A percentile compares a stretch with the other conserved stretches of the same genome.
Conservation (phyloP, 2,113 vertebrate species). For the Andinoacara biseriatus region DNA sequence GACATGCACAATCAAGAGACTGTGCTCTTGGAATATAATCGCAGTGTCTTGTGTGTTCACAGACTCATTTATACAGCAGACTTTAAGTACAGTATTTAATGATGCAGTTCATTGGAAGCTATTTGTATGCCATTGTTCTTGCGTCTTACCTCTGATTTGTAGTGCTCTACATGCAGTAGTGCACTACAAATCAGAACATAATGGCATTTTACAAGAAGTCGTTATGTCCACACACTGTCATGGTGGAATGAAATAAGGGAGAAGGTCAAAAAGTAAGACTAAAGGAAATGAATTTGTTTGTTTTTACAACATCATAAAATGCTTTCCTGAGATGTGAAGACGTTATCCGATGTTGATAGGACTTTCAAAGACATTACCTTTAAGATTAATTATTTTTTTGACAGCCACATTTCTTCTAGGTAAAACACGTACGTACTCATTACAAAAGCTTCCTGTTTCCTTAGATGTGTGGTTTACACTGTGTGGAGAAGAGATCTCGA, state of each 20-base stretch:
- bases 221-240: neutral
- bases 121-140: neutral
- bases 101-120: neutral
- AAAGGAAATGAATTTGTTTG: neutral
- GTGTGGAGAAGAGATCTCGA: neutral
- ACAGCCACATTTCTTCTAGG: neutral
- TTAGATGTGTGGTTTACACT: neutral
- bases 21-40: neutral
- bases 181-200: neutral
- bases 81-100: neutral
- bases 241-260: neutral
- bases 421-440: neutral
- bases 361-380: neutral
- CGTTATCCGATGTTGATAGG: neutral
- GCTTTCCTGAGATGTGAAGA: neutral
- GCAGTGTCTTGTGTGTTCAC: neutral
- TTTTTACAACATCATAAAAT: fast-evolving
- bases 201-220: neutral
- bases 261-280: neutral
- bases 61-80: neutral
- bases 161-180: neutral
- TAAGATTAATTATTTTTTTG: neutral
- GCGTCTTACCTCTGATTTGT: neutral
- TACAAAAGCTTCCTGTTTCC: neutral
- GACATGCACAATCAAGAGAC: neutral